Percentiles rank a stretch among this genome's conserved stretches.
phyloP scores from a whole-genome alignment of 1,140 invertebrate species.

The Polyergus mexicanus region DNA sequence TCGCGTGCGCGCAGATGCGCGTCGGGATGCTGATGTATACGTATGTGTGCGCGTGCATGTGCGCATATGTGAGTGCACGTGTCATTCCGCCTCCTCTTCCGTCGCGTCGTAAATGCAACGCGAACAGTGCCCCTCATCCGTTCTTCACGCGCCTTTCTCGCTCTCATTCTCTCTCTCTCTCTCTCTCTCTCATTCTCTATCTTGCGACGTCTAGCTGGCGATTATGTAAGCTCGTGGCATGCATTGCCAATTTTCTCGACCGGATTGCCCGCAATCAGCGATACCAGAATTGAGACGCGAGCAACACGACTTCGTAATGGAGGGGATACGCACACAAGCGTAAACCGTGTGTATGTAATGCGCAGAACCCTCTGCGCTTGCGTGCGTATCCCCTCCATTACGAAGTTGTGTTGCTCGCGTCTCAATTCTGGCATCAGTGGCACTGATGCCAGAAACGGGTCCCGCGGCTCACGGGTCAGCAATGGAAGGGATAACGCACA shows the following conservation, averaged over 20 bases:
- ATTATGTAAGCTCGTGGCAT: conserved; percentile 57
- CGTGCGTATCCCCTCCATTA: too few species aligned
- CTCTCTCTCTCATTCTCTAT: background rate
- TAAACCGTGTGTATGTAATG: too few species aligned
- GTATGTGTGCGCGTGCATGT: background rate
- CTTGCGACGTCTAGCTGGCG: background rate
- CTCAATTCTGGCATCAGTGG: too few species aligned
- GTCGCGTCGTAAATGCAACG: background rate
- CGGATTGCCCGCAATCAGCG: conserved; percentile 26
- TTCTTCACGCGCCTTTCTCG: background rate
- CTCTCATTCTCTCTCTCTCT: background rate
- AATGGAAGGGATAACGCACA: too few species aligned
- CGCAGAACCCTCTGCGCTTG: too few species aligned
- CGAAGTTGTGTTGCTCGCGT: too few species aligned
- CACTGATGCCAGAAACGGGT: too few species aligned
- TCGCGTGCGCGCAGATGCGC: background rate
- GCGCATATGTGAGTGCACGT: conserved; percentile 13
- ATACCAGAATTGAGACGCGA: too few species aligned
- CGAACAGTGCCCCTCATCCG: background rate
- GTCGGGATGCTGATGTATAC: background rate
- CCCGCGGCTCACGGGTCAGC: too few species aligned
- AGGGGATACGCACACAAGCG: too few species aligned
- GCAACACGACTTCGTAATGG: too few species aligned
- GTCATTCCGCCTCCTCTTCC: conserved; percentile 22
- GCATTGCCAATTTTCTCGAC: conserved; percentile 64